Evolutionary conservation across 2,797 vertebrate genomes (phyloP), one percentile per base, ranked within the genome.

Genomic region (Meriones psammophilus): DNA sequence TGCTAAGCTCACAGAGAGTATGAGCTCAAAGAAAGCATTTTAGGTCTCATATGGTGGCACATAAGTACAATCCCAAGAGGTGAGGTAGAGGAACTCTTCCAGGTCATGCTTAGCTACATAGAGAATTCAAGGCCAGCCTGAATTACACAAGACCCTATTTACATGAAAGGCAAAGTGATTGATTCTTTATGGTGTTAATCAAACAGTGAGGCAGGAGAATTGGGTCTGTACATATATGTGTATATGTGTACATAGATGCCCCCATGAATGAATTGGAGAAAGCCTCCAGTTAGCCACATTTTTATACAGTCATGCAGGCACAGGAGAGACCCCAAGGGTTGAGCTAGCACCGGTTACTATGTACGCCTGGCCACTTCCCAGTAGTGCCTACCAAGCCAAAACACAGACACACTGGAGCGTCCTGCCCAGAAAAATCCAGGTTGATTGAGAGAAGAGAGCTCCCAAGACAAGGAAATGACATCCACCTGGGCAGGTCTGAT

Each of bases 401-500:
- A n/a, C 20, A 13, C 46, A 80, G 84, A 73, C 46, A 20, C 64
- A 64, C 24, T 42, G 62, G 62, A 86, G 46, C 36, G 79, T 20
- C 68, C 71, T 12, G 77, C 90, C 50, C 92, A 94, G 92, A 95
- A 95, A 90, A 88, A 62, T 8, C 6, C 84, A 15, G 80, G 69
- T 92, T 85, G 89, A 89, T 81, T 39, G 84, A 76, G 80, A 96
- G 58, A n/a, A 18, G 79, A 88, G 76, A 80, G 22, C 76, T 91
- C 86, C 68, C 56, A 54, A 8, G 68, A 68, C n/a, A 69, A 89
- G 94, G 85, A 78, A 88, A 89, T 90, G 95, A 91, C 96, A 97
- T 87, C 94, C 94, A 98, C 97, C 97, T 98, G 97, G 94, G 84
- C 97, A 96, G 96, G 95, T 97, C 96, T 98, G 96, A 97, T 98